phyloP scores from a whole-genome alignment of 2,888 invertebrate species.

The Tetrapedia diversipes region DNA sequence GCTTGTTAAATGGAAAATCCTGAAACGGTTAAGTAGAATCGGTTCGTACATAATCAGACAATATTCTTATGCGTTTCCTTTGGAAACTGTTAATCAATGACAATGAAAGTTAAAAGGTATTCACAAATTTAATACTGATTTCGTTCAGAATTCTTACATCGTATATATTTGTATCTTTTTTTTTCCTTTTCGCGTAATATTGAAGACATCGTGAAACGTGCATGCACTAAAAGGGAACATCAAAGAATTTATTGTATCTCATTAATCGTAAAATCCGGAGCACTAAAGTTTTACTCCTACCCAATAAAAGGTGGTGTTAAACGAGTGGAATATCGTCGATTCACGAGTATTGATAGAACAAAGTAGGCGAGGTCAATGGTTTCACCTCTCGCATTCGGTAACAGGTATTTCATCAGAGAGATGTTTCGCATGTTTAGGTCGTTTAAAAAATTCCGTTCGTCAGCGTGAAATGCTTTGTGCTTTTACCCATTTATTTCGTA shows the following conservation, averaged over 20 bases:
- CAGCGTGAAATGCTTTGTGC: slow-evolving; percentile 53
- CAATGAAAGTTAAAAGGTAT: neutral
- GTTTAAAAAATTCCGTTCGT: slow-evolving; percentile 61
- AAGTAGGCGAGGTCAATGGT: slow-evolving; percentile 27
- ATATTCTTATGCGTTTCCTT: no score
- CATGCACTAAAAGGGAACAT: neutral
- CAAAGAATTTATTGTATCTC: slow-evolving; percentile 13
- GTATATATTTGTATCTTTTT: neutral
- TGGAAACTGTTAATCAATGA: no score
- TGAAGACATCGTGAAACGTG: neutral
- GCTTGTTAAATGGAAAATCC: no score
- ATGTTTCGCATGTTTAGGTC: slow-evolving; percentile 42
- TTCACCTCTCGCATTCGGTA: slow-evolving; percentile 23
- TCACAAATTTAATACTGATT: neutral
- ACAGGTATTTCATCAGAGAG: slow-evolving; percentile 39
- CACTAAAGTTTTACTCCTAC: neutral
- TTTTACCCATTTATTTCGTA: slow-evolving; percentile 54
- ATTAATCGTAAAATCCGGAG: slow-evolving; percentile 18
- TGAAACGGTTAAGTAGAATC: neutral
- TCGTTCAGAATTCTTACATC: neutral
- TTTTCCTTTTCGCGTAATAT: neutral
- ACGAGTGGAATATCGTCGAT: slow-evolving; percentile 7
- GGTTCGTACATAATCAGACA: neutral
- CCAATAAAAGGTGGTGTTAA: neutral
- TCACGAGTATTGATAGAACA: slow-evolving; percentile 36